Evolutionary conservation across 92 coral and sea anemone genomes (phyloP).

Genomic region (Zoanthus sansibaricus): DNA sequence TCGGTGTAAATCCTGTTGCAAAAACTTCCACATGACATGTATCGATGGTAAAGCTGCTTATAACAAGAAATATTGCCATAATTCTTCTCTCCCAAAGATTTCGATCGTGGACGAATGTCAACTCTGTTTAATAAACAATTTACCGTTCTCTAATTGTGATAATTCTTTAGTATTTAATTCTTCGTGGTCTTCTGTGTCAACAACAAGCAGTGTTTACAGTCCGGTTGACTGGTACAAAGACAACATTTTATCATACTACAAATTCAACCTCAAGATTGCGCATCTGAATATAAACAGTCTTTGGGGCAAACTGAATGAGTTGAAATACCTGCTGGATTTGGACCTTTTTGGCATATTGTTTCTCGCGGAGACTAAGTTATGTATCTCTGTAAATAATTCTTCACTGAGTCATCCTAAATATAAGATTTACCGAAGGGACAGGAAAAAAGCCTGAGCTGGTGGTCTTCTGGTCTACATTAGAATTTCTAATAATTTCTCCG

Average conservation of each 20-base stretch:
- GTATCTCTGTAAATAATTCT: conserved; percentile 24
- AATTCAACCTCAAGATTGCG: conserved; percentile 41
- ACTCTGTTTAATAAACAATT: too few species aligned
- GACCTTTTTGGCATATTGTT: conserved; percentile 14
- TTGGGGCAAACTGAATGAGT: background rate
- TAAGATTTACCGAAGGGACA: conserved; percentile 46
- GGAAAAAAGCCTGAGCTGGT: conserved; percentile 61
- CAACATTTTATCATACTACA: conserved; percentile 33
- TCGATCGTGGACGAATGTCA: too few species aligned
- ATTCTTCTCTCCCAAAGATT: too few species aligned
- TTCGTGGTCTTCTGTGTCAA: too few species aligned
- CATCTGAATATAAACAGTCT: conserved; percentile 33
- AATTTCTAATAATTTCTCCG: conserved; percentile 38
- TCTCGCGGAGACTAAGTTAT: background rate
- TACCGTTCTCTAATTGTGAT: too few species aligned
- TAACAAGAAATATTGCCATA: conserved; percentile 31
- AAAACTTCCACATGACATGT: conserved; percentile 26
- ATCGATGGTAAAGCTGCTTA: conserved; percentile 29
- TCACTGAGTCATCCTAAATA: conserved; percentile 44
- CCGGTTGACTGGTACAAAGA: conserved; percentile 41
- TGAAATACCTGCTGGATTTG: background rate
- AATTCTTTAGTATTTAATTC: too few species aligned
- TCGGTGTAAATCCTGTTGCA: conserved; percentile 13
- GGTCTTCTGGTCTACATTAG: conserved; percentile 51
- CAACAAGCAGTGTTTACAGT: conserved; percentile 5